phyloP scores from a whole-genome alignment of 2,797 vertebrate genomes.

The Brachymystax lenok region DNA sequence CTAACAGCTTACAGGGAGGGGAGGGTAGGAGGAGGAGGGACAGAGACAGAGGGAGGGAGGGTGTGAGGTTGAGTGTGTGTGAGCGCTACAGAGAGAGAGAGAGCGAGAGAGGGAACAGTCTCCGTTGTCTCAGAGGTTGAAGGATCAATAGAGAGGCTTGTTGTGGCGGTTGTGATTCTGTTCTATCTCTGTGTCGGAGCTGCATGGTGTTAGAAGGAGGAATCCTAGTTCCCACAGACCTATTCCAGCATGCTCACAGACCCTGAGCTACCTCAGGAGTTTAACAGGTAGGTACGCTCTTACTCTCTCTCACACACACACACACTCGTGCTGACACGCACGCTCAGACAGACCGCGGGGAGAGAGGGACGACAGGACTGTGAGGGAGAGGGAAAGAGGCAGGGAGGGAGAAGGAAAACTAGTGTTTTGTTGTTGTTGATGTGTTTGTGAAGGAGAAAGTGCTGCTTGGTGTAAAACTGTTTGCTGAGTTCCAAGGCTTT shows the following conservation, averaged over 20 bases:
- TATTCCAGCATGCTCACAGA: conserved; percentile 98
- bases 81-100: conserved; percentile 62
- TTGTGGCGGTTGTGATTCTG: conserved; percentile 61
- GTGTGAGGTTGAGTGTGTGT: conserved; percentile 70
- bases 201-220: conserved; percentile 88
- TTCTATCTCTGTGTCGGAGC: conserved; percentile 73
- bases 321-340: conserved; percentile 25
- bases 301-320: conserved; percentile 31
- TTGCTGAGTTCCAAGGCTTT: background rate
- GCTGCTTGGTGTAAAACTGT: conserved; percentile 15
- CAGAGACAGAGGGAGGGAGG: conserved; percentile 51
- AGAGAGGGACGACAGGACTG: conserved; percentile 37
- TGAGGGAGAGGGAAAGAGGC: background rate
- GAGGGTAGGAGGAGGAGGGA: conserved; percentile 69
- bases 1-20: conserved; percentile 80
- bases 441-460: conserved; percentile 33
- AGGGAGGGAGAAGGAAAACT: background rate
- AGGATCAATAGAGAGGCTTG: conserved; percentile 92
- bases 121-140: conserved; percentile 88
- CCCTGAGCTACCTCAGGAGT: conserved; percentile 98
- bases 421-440: conserved; percentile 39
- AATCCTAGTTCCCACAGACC: conserved; percentile 81
- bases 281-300: conserved; percentile 90
- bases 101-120: conserved; percentile 68
- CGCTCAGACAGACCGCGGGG: conserved; percentile 30